These are phyloP conservation scores for Saxidomus purpurata DNA, from an alignment of 1,140 invertebrate genomes.

Conservation along the genomic window DNA sequence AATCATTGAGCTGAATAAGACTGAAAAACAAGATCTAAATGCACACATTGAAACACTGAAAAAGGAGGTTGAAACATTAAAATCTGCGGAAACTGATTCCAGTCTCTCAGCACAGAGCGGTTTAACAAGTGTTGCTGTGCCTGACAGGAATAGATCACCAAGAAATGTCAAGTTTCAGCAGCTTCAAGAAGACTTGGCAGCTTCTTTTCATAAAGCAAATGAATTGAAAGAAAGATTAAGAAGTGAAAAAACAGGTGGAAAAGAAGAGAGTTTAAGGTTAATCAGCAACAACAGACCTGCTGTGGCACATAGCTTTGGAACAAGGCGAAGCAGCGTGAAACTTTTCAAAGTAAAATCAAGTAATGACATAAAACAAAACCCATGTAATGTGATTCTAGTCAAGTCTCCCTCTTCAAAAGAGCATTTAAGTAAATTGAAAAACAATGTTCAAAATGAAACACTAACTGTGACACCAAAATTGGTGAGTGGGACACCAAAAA, in stretches of 20 bases:
- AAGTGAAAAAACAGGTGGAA: too few species aligned
- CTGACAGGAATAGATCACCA: background rate
- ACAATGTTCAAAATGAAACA: too few species aligned
- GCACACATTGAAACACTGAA: background rate
- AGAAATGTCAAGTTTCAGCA: background rate
- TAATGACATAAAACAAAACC: background rate
- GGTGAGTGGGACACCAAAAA: too few species aligned
- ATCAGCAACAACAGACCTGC: background rate
- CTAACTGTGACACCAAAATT: too few species aligned
- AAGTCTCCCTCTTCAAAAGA: too few species aligned
- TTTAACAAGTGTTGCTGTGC: background rate
- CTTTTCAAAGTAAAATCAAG: background rate
- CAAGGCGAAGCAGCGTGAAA: background rate
- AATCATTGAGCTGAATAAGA: too few species aligned
- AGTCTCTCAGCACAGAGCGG: too few species aligned
- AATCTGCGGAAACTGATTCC: too few species aligned
- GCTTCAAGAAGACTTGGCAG: background rate
- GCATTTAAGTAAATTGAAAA: too few species aligned
- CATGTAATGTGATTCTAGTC: too few species aligned
- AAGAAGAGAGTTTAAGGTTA: background rate
- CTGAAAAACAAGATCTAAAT: background rate
- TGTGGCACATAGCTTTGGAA: background rate
- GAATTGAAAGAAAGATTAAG: background rate
- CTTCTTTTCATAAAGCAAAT: background rate
- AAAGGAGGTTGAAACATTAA: background rate